phyloP scores from a whole-genome alignment of 2,797 vertebrate species.

The Eulemur albifrons region DNA sequence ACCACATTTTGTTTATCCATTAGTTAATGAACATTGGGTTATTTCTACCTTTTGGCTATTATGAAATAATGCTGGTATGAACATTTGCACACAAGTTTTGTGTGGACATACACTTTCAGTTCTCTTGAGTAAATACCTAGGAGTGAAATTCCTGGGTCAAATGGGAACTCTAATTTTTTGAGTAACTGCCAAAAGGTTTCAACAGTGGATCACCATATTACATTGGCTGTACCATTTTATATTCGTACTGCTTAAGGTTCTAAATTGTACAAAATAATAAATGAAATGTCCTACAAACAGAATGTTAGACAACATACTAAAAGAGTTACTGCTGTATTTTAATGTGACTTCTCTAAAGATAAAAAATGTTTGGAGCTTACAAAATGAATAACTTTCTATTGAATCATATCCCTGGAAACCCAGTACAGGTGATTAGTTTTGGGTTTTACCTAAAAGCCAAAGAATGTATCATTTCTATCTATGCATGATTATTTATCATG shows the following conservation, averaged over 20 bases:
- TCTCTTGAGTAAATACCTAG: not conserved
- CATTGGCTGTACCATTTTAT: not conserved
- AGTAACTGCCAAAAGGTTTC: not conserved
- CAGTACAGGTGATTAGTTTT: not conserved
- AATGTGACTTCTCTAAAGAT: not conserved
- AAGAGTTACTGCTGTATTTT: not conserved
- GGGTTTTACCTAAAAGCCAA: not conserved
- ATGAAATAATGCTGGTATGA: not conserved
- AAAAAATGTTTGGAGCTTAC: not conserved
- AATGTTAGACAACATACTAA: not conserved
- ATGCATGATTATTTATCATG: not conserved
- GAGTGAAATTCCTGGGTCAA: not conserved
- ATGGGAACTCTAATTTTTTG: not conserved
- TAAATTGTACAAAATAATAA: slow-evolving; percentile 3
- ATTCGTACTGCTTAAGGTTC: not conserved
- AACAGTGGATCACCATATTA: not conserved
- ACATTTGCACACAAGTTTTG: not conserved
- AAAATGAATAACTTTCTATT: slow-evolving; percentile 15
- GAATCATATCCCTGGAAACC: not conserved
- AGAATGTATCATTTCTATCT: slow-evolving; percentile 9
- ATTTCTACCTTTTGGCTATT: not conserved
- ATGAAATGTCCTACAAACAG: not conserved
- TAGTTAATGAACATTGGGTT: not conserved
- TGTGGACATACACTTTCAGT: not conserved
- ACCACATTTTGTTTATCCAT: not conserved